A percentile compares a stretch with the other conserved stretches of the same genome.
Evolutionary conservation across 2,797 vertebrate genomes (phyloP).

Genomic region (Pelodytes ibericus): DNA sequence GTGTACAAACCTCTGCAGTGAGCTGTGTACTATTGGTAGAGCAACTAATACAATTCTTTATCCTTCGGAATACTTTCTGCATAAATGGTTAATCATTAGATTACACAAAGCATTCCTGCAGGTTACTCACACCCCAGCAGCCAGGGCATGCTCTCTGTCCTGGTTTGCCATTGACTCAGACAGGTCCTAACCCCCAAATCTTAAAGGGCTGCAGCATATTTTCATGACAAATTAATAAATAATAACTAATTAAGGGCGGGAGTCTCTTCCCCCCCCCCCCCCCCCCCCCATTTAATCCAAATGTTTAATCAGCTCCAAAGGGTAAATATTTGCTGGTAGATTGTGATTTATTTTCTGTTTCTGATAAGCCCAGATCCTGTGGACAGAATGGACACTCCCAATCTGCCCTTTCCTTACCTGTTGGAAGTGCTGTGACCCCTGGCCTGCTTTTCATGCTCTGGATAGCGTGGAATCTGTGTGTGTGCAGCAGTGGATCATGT

Average conservation of each 20-base stretch:
- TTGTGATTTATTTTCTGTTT: neutral
- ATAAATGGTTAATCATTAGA: conserved; percentile 42
- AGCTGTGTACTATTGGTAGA: conserved; percentile 12
- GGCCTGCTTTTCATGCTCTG: neutral
- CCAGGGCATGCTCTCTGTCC: no score
- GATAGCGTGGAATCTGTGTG: neutral
- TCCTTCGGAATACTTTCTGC: conserved; percentile 40
- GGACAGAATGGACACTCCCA: conserved; percentile 6
- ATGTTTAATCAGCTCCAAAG: neutral
- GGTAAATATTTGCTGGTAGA: neutral
- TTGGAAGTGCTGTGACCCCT: conserved; percentile 1
- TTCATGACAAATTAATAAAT: no score
- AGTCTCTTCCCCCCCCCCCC: no score
- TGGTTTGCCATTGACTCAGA: no score
- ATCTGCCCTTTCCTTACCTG: neutral
- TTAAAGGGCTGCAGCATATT: no score
- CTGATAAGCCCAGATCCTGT: conserved; percentile 4
- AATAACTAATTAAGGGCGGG: no score
- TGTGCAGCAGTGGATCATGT: neutral
- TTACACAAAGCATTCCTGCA: conserved; percentile 49
- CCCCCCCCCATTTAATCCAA: neutral
- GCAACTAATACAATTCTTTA: conserved; percentile 39
- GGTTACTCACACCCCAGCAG: conserved; percentile 50
- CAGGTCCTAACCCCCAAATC: no score
- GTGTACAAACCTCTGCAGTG: neutral